Conservation (phyloP, 92 coral and sea anemone species). For the Phenganax stokvisi region DNA sequence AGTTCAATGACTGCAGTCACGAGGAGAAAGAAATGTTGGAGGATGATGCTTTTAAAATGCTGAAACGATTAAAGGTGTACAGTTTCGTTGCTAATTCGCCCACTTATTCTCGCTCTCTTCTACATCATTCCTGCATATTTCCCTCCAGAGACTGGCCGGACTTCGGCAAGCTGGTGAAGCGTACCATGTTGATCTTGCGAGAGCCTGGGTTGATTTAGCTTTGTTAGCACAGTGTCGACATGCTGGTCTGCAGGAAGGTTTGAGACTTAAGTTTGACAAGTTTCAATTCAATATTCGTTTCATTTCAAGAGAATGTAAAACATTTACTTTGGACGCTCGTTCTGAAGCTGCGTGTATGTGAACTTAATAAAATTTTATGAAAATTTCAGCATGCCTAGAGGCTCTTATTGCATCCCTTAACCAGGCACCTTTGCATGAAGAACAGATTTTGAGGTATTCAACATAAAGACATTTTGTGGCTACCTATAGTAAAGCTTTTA, state of each 20-base stretch:
- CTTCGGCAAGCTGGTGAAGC: slow-evolving; percentile 73
- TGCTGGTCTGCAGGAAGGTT: slow-evolving; percentile 76
- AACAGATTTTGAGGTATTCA: slow-evolving; percentile 71
- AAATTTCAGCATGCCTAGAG: slow-evolving; percentile 66
- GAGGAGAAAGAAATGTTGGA: slow-evolving; percentile 64
- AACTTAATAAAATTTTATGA: neutral
- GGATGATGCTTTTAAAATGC: slow-evolving; percentile 72
- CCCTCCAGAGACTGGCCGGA: slow-evolving; percentile 84
- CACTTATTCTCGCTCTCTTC: neutral
- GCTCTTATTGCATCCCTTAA: slow-evolving; percentile 70
- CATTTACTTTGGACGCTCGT: neutral
- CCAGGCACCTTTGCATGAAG: slow-evolving; percentile 61
- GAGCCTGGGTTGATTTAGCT: slow-evolving; percentile 95
- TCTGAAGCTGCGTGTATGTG: neutral
- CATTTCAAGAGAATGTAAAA: neutral
- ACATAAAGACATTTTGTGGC: too few relatives aligned
- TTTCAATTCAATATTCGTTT: too few relatives aligned
- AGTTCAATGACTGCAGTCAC: slow-evolving; percentile 83
- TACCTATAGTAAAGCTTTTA: neutral
- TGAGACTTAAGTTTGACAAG: neutral
- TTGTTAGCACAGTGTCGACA: slow-evolving; percentile 73
- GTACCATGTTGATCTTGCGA: slow-evolving; percentile 71
- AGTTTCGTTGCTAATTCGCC: neutral
- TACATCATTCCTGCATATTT: neutral
- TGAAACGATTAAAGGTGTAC: slow-evolving; percentile 68